Base-by-base conservation (phyloP, 2,113 vertebrate species). In the Sebastes fasciatus region DNA sequence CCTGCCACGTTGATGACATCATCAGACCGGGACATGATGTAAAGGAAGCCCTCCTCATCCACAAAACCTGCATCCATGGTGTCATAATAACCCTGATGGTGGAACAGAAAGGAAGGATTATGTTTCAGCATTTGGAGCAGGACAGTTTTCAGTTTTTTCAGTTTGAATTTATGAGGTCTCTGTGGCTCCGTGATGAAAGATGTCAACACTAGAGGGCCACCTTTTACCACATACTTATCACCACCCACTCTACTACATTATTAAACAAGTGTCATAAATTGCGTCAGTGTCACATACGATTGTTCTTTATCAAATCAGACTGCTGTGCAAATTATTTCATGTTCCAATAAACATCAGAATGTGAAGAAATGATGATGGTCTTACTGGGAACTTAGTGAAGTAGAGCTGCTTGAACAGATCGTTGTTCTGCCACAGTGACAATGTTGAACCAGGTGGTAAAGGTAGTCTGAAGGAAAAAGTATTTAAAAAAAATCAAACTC, bases 1-100 rank as follows among this genome's bases (percentile, higher is more conserved):
- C 98, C 98, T 0, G 98, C 98, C 93, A 99, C 96, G 58, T 99
- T 99, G 92, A 99, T 99, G 86, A 99, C 98, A 70, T 99, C 98
- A 91, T 99, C 98, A 81, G 97, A 97, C 21, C 97, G 95, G 68
- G 98, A 98, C 95, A 99, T 96, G 54, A 99, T 97, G 80, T 99
- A 99, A 0, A 99, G 70, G 86, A 98, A 99, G 16, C 96, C 97
- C 73, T 98, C 95, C 80, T 98, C 96, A 60, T 99, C 97, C 89
- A 97, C 92, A 58, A 96, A 99, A 4, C 98, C 98, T 26, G 97
- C 97, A 69, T 99, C 98, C 98, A 99, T 99, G 14, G 98, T 99
- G 91, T 99, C 98, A 13, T 99, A 99, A 79, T 97, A 99, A 3
- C 98, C 98, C 98, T 99, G 85, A 81, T 4, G 87, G 6, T 2